phyloP scores from a whole-genome alignment of 2,797 vertebrate species.

The Paedocypris micromegethes region DNA sequence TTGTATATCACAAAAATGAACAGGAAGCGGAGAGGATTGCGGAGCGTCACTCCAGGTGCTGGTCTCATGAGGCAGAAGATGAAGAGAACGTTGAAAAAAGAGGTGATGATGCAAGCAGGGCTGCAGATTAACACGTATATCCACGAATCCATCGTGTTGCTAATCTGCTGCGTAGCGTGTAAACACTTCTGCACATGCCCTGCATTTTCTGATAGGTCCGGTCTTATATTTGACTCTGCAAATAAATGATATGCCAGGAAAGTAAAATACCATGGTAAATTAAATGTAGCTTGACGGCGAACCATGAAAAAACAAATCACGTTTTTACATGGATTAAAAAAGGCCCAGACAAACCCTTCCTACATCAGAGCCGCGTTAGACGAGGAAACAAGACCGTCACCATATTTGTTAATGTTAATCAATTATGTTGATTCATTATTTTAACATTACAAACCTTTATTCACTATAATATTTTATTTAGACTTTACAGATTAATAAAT shows the following conservation, averaged over 20 bases:
- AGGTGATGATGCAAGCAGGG: conserved; percentile 21
- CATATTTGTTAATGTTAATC: too few relatives aligned
- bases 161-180: background rate
- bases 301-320: conserved; percentile 20
- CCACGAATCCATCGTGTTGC: conserved; percentile 8
- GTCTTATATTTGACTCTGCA: conserved; percentile 8
- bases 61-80: conserved; percentile 30
- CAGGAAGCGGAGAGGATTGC: conserved; percentile 33
- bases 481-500: too few relatives aligned
- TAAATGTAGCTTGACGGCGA: conserved; percentile 34
- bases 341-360: background rate
- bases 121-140: conserved; percentile 15
- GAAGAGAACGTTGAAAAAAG: conserved; percentile 24
- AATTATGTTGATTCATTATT: too few relatives aligned
- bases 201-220: conserved; percentile 14
- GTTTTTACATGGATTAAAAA: conserved; percentile 23
- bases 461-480: too few relatives aligned
- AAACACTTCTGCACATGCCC: background rate
- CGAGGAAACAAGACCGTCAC: too few relatives aligned
- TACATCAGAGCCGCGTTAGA: background rate
- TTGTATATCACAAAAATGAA: conserved; percentile 31
- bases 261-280: conserved; percentile 21
- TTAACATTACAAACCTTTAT: too few relatives aligned
- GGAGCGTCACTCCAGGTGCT: conserved; percentile 19
- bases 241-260: conserved; percentile 1